Evolutionary conservation across 2,888 invertebrate genomes (phyloP).

Genomic region (Pecten maximus): DNA sequence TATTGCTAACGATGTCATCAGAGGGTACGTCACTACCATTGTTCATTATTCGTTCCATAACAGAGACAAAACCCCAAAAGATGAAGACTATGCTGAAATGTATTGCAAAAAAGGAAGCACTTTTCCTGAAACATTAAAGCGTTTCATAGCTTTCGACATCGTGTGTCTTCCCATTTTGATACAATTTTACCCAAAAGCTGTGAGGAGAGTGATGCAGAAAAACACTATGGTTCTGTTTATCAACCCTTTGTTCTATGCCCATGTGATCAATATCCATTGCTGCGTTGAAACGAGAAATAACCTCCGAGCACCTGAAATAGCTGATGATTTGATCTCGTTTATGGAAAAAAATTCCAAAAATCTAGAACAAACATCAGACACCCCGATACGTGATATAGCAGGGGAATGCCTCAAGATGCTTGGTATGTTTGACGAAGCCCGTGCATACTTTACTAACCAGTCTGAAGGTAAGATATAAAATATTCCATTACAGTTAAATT

Average conservation of each 20-base stretch:
- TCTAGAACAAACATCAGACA: background rate
- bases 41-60: slow-evolving; percentile 39
- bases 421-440: background rate
- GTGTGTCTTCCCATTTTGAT: background rate
- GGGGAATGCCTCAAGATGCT: background rate
- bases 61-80: slow-evolving; percentile 22
- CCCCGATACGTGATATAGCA: background rate
- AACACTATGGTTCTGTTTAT: background rate
- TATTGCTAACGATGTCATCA: background rate
- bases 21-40: background rate
- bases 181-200: background rate
- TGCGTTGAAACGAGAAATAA: background rate
- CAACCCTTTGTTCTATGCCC: slow-evolving; percentile 11
- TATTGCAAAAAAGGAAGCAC: background rate
- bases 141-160: slow-evolving; percentile 31
- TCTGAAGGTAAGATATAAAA: background rate
- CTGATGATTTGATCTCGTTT: background rate
- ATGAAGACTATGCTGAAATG: slow-evolving; percentile 33
- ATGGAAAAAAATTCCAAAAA: background rate
- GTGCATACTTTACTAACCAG: background rate
- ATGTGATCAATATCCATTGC: slow-evolving; percentile 7
- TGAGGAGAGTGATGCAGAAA: background rate
- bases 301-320: background rate
- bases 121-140: background rate
- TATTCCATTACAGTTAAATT: too few relatives aligned